Evolutionary conservation across 2,888 invertebrate species (phyloP).

Genomic region (Embidobia sp.): DNA sequence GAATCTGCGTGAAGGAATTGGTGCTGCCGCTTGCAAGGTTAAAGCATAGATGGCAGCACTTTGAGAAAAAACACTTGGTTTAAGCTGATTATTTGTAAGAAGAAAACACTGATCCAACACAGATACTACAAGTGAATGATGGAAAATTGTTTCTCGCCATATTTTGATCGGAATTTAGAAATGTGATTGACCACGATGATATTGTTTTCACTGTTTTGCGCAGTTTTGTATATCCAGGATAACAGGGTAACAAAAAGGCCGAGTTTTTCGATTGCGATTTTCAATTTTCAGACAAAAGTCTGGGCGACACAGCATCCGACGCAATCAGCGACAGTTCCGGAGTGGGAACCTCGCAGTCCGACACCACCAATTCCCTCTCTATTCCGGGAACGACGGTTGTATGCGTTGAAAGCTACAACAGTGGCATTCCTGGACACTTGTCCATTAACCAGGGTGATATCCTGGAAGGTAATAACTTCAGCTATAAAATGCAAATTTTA

Average conservation of each 20-base stretch:
- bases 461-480: slow-evolving; percentile 87
- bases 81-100: too few species aligned
- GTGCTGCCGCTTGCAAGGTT: too few species aligned
- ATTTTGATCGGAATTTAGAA: too few species aligned
- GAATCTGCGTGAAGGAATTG: too few species aligned
- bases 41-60: too few species aligned
- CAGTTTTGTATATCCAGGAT: slow-evolving; percentile 6
- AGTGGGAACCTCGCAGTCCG: slow-evolving; percentile 93
- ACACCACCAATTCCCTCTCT: slow-evolving; percentile 89
- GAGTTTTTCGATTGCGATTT: slow-evolving; percentile 41
- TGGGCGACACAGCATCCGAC: slow-evolving; percentile 92
- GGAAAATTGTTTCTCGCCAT: too few species aligned
- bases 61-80: too few species aligned
- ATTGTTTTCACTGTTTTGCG: background rate
- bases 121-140: too few species aligned
- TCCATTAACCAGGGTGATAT: slow-evolving; percentile 94
- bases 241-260: background rate
- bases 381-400: slow-evolving; percentile 92
- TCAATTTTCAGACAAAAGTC: slow-evolving; percentile 90
- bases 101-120: too few species aligned
- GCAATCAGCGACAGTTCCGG: slow-evolving; percentile 96
- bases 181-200: background rate
- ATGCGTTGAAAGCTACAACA: slow-evolving; percentile 91
- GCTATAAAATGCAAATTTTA: too few species aligned
- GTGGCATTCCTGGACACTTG: slow-evolving; percentile 89